phyloP scores from a whole-genome alignment of 2,888 invertebrate species.

The Timema cristinae region DNA sequence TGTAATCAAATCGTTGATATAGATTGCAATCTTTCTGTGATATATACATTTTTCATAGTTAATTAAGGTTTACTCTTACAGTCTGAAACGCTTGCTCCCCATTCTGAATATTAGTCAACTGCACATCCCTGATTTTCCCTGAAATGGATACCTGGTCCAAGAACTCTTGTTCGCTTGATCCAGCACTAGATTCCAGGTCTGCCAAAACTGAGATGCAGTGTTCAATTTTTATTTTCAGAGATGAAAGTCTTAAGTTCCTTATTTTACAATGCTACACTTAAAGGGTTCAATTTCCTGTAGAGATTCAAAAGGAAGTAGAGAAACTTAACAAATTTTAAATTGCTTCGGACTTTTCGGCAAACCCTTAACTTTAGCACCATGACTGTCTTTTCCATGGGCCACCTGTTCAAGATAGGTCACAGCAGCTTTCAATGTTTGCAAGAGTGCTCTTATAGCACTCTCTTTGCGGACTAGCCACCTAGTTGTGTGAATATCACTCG shows the following conservation, averaged over 20 bases:
- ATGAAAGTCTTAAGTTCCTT: not conserved
- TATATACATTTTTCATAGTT: no score
- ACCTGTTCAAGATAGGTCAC: not conserved
- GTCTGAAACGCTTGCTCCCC: not conserved
- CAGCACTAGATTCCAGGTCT: not conserved
- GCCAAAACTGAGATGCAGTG: constrained; percentile 4
- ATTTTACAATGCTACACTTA: not conserved
- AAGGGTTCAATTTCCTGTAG: not conserved
- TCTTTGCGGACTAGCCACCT: no score
- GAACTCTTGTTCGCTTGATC: not conserved
- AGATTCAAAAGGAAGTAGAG: not conserved
- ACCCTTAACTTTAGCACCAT: not conserved
- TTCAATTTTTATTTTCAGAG: not conserved
- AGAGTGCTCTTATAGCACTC: no score
- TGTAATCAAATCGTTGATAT: no score
- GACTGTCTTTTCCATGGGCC: not conserved
- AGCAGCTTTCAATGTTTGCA: no score
- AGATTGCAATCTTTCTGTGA: no score
- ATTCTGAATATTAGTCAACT: not conserved
- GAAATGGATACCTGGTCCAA: constrained; percentile 7
- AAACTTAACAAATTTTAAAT: not conserved
- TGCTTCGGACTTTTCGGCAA: not conserved
- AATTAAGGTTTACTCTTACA: not conserved
- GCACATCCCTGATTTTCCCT: not conserved
- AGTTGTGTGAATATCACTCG: no score